Base-by-base conservation (phyloP, 2,888 invertebrate genomes). In the Limnephilus rhombicus region DNA sequence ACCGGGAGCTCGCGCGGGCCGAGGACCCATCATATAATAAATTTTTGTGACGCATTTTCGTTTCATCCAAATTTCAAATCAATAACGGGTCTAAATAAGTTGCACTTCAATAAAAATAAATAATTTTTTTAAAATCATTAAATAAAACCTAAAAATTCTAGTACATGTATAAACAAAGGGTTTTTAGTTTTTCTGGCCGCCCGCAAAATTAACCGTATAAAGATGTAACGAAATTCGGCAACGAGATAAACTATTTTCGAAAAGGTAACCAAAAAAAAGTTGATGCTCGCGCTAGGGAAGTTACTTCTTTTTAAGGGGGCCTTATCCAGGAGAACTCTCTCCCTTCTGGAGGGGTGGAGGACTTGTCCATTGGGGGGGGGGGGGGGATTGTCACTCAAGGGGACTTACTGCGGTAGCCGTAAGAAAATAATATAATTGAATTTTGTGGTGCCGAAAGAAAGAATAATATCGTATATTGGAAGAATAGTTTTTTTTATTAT, bases 371-470 rank as follows among this genome's bases (percentile, higher is more conserved):
- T n/a, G 80, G 53, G 86, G 90, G 85, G 31, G 41, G 15, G 29
- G 87, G 41, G 87, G 92, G 53, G 49, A 89, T 87, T 87, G 92
- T 91, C 92, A 91, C 91, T 83, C 90, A 68, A 34, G 92, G 88
- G 91, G 90, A n/a, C 88, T 68, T 88, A 68, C 88, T 31, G 29
- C 29, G 88, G 34, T 11, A 7, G 34, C 37, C 31, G 53, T 9
- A 82, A 68, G 68, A 68, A 68, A 68, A 68, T 68, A 68, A 68
- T 68, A 68, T 68, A 68, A 68, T 68, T 68, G 68, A 68, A 68
- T 68, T 68, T 68, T 68, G 24, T 24, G 68, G 68, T 68, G n/a
- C 2, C 24, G n/a, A n/a, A 68, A 68, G 24, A 68, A 68, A 68
- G 9, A 68, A 68, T 68, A 68, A 68, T 68, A 68, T n/a, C 5